A percentile compares a stretch with the other conserved stretches of the same genome.
These are phyloP conservation scores for Cyanoderma ruficeps DNA, from an alignment of 2,113 vertebrate genomes.

Conservation along the genomic window DNA sequence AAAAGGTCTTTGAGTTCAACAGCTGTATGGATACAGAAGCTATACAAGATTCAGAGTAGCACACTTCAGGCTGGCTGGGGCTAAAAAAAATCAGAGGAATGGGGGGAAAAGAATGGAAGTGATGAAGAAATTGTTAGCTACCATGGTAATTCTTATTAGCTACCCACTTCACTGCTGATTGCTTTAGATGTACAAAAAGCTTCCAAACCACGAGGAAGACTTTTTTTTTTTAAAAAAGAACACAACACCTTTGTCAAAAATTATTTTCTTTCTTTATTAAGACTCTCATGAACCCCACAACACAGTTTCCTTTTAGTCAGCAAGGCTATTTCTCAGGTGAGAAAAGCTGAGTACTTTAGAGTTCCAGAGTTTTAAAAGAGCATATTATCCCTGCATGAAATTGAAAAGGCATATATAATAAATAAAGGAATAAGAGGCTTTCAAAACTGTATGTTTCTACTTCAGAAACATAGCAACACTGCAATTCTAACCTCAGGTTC, in stretches of 20 bases:
- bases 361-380: neutral
- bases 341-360: neutral
- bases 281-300: neutral
- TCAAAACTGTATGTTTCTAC: neutral
- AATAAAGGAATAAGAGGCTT: neutral
- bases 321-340: neutral
- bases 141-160: neutral
- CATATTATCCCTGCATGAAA: neutral
- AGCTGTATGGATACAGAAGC: neutral
- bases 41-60: neutral
- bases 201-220: neutral
- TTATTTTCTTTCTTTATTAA: neutral
- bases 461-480: neutral
- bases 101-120: fast-evolving
- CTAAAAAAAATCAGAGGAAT: neutral
- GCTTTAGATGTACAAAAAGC: neutral
- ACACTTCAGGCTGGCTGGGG: neutral
- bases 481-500: neutral
- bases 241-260: neutral
- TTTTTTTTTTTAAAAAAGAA: neutral
- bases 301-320: neutral
- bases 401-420: neutral
- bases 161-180: neutral
- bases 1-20: neutral
- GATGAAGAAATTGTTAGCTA: neutral